Evolutionary conservation across 2,888 invertebrate genomes (phyloP).

Genomic region (Lymantria dispar): DNA sequence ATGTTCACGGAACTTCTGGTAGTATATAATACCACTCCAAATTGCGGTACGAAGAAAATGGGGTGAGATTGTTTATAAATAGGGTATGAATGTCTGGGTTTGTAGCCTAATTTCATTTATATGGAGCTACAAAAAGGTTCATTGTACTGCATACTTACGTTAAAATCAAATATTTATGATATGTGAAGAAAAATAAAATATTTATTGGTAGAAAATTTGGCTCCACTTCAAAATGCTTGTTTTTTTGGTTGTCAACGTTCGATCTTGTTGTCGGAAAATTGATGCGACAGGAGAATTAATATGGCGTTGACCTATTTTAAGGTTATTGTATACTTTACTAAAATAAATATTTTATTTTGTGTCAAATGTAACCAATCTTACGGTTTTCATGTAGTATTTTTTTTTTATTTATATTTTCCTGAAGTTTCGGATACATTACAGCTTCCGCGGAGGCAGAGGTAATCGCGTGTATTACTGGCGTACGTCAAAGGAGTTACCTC

Average conservation of each 20-base stretch:
- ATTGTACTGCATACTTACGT: background rate
- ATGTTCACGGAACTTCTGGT: background rate
- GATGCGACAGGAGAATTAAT: background rate
- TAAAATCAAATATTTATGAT: background rate
- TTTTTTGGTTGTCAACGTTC: background rate
- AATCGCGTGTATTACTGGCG: too few relatives aligned
- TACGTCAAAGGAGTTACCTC: too few relatives aligned
- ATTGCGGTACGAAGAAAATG: background rate
- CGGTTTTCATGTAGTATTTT: too few relatives aligned
- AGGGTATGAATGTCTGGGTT: background rate
- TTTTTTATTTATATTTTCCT: too few relatives aligned
- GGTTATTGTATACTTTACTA: background rate
- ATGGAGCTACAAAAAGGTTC: background rate
- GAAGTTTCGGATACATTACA: too few relatives aligned
- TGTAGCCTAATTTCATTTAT: background rate
- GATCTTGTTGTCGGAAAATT: background rate
- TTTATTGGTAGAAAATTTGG: background rate
- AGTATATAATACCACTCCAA: too few relatives aligned
- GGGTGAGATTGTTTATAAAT: background rate
- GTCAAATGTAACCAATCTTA: background rate
- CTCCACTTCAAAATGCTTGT: background rate
- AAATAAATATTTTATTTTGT: background rate
- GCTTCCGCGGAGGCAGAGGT: too few relatives aligned
- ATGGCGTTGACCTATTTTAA: background rate
- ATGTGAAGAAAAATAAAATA: background rate